A percentile compares a stretch with the other conserved stretches of the same genome.
phyloP scores from a whole-genome alignment of 2,888 invertebrate genomes.

The Archips crataeganus region DNA sequence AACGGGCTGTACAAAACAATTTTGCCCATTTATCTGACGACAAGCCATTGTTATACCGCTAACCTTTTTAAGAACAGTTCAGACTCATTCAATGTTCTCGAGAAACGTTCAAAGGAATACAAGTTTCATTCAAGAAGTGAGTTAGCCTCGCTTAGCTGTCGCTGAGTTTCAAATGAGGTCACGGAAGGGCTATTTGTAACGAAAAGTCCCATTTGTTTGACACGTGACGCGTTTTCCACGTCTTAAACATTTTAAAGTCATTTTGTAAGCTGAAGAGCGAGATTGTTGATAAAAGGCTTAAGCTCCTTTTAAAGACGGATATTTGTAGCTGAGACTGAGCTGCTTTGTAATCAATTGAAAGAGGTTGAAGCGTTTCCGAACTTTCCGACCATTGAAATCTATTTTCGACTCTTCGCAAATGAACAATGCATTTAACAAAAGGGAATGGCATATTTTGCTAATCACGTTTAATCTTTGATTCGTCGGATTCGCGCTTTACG shows the following conservation, averaged over 20 bases:
- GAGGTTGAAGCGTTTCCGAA: neutral
- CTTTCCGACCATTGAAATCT: neutral
- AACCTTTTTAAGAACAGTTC: constrained; percentile 17
- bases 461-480: constrained; percentile 15
- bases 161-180: constrained; percentile 39
- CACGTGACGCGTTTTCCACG: constrained; percentile 42
- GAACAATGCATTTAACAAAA: neutral
- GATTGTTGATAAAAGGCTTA: constrained; percentile 39
- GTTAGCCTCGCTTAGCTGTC: constrained; percentile 30
- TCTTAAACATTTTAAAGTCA: constrained; percentile 42
- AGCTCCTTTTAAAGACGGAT: constrained; percentile 31
- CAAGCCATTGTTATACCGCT: constrained; percentile 9
- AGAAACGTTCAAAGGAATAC: constrained; percentile 30
- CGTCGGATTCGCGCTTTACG: neutral
- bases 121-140: constrained; percentile 34
- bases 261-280: constrained; percentile 30
- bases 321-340: constrained; percentile 8
- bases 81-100: constrained; percentile 17
- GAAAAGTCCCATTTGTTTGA: constrained; percentile 43
- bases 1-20: neutral
- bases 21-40: neutral
- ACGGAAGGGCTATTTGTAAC: constrained; percentile 42
- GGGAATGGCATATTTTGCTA: constrained; percentile 7
- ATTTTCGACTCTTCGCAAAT: neutral
- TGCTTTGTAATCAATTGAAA: constrained; percentile 13